Conservation (phyloP, 92 coral and sea anemone species). For the Nematostella vectensis region DNA sequence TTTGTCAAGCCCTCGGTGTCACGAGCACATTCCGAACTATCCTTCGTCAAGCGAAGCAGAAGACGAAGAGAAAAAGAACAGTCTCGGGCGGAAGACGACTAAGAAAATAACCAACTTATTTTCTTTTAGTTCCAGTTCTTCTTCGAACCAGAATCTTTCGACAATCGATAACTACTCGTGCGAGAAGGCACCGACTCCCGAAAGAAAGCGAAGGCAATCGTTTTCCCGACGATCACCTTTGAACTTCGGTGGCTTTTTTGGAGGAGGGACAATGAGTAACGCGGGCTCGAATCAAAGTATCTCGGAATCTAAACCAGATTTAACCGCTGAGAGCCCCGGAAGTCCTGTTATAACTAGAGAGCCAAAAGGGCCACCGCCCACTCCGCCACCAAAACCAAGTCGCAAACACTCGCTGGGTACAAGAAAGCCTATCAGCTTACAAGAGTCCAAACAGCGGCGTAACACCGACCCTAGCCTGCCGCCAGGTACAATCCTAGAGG, state of each 20-base stretch:
- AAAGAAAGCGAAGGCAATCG: constrained; percentile 54
- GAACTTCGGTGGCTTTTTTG: constrained; percentile 41
- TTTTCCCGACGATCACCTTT: constrained; percentile 46
- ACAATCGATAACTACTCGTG: constrained; percentile 19
- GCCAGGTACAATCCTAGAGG: constrained; percentile 12
- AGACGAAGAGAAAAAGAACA: constrained; percentile 43
- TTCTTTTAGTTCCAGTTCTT: constrained; percentile 40
- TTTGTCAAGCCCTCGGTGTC: constrained; percentile 25
- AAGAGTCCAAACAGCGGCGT: constrained; percentile 45
- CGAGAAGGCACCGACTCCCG: constrained; percentile 29
- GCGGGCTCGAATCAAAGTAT: constrained; percentile 4
- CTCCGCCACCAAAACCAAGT: constrained; percentile 7
- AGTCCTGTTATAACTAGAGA: constrained; percentile 14
- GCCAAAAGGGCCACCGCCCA: neutral
- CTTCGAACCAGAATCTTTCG: constrained; percentile 4
- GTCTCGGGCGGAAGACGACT: constrained; percentile 33
- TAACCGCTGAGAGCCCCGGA: constrained; percentile 19
- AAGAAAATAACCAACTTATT: constrained; percentile 62
- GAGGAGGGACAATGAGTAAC: constrained; percentile 18
- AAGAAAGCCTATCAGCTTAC: constrained; percentile 23
- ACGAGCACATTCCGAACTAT: constrained; percentile 26
- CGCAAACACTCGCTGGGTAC: constrained; percentile 54
- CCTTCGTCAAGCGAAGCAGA: constrained; percentile 68
- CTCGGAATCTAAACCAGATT: constrained; percentile 22
- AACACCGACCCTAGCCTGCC: constrained; percentile 61